phyloP scores from a whole-genome alignment of 2,888 invertebrate species.

The Polydrusus pterygomalis region DNA sequence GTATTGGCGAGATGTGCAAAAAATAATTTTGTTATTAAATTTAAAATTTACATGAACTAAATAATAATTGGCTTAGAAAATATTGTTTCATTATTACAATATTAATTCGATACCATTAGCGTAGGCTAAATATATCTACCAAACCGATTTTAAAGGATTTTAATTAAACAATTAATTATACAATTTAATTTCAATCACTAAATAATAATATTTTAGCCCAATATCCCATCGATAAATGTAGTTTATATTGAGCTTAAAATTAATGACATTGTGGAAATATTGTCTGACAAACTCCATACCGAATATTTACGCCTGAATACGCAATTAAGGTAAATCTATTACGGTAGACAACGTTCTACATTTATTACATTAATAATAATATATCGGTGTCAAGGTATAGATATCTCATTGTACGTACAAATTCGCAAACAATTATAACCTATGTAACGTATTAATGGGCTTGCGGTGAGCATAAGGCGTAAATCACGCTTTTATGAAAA shows the following conservation, averaged over 20 bases:
- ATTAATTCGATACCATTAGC: conserved; percentile 1
- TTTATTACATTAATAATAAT: not conserved
- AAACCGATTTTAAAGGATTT: conserved; percentile 8
- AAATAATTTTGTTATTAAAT: conserved; percentile 11
- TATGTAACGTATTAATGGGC: not conserved
- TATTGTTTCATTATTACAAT: conserved; percentile 7
- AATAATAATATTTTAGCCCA: not conserved
- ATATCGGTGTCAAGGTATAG: not conserved
- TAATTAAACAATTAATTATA: conserved; percentile 19
- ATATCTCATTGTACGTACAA: not conserved
- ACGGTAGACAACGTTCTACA: not conserved
- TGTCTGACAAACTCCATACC: conserved; percentile 7
- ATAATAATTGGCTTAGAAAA: conserved; percentile 5
- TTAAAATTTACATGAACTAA: not conserved
- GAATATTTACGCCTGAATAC: not conserved
- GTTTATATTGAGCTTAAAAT: not conserved
- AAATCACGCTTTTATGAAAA: no score
- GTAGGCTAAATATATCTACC: conserved; percentile 1
- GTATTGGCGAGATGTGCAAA: no score
- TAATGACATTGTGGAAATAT: conserved; percentile 17
- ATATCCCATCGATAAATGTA: conserved; percentile 1
- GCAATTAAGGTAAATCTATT: conserved; percentile 4
- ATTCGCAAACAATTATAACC: not conserved
- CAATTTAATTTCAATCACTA: not conserved
- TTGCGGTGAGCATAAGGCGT: not conserved